Evolutionary conservation across 1,140 invertebrate species (phyloP).

Genomic region (Melanaphis sacchari): DNA sequence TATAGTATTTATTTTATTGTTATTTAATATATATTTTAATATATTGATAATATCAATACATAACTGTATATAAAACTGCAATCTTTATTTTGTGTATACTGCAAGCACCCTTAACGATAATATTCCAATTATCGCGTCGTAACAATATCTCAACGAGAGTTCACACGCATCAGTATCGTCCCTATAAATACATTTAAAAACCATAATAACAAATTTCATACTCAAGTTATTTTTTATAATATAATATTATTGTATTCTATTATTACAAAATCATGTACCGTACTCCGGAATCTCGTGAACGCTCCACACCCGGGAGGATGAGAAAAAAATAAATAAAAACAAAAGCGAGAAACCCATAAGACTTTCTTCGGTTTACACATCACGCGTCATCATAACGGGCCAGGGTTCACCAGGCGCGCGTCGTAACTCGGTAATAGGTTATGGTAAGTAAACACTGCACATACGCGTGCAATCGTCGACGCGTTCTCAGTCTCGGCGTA

Average conservation of each 20-base stretch:
- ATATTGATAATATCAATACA: no score
- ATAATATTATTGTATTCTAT: background rate
- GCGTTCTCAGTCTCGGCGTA: background rate
- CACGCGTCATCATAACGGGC: background rate
- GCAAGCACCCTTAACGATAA: background rate
- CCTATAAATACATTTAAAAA: background rate
- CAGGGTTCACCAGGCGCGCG: background rate
- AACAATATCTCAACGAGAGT: background rate
- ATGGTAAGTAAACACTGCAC: background rate
- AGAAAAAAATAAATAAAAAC: background rate
- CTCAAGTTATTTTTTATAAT: background rate
- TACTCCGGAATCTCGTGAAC: background rate
- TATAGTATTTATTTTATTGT: no score
- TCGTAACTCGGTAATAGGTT: background rate
- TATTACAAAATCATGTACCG: no score
- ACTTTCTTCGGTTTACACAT: slow-evolving; percentile 9
- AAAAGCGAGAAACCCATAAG: background rate
- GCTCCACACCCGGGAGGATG: background rate
- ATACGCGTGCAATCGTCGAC: background rate
- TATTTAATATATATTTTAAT: no score
- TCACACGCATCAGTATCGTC: background rate
- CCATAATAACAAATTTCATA: background rate
- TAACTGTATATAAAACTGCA: background rate
- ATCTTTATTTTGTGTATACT: background rate
- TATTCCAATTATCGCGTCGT: background rate